These are phyloP conservation scores for Drosophila kuntzei DNA, from an alignment of 2,888 invertebrate species.

Conservation along the genomic window DNA sequence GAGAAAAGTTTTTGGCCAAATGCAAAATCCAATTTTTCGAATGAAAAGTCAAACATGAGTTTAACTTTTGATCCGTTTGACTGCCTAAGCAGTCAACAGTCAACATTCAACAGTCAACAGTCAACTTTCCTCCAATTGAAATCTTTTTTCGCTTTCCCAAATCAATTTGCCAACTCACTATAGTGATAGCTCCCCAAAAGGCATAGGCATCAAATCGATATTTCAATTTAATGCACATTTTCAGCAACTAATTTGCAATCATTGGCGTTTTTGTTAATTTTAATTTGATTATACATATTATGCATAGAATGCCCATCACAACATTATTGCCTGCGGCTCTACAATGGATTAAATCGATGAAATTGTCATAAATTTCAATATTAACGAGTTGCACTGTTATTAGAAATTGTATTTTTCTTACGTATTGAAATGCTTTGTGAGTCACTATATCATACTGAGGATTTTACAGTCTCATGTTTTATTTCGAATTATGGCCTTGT, in stretches of 20 bases:
- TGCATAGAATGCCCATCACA: slow-evolving; percentile 28
- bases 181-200: slow-evolving; percentile 17
- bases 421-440: too few relatives aligned
- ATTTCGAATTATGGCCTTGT: too few relatives aligned
- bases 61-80: slow-evolving; percentile 79
- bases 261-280: slow-evolving; percentile 74
- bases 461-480: too few relatives aligned
- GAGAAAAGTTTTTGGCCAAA: slow-evolving; percentile 69
- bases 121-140: slow-evolving; percentile 46
- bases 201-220: slow-evolving; percentile 56
- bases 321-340: slow-evolving; percentile 10
- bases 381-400: not conserved
- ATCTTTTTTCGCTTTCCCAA: slow-evolving; percentile 17
- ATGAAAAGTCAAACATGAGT: slow-evolving; percentile 80
- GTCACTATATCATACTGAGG: too few relatives aligned
- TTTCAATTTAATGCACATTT: slow-evolving; percentile 67
- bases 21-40: slow-evolving; percentile 81
- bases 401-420: too few relatives aligned
- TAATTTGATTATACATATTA: slow-evolving; percentile 71
- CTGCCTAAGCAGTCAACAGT: slow-evolving; percentile 65
- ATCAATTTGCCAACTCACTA: slow-evolving; percentile 28
- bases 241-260: slow-evolving; percentile 75
- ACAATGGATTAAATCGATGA: slow-evolving; percentile 33
- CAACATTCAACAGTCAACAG: slow-evolving; percentile 50
- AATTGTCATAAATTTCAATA: slow-evolving; percentile 31